These are phyloP conservation scores for Panagrolaimus sp. DNA, from an alignment of 1,140 invertebrate species.

Conservation along the genomic window DNA sequence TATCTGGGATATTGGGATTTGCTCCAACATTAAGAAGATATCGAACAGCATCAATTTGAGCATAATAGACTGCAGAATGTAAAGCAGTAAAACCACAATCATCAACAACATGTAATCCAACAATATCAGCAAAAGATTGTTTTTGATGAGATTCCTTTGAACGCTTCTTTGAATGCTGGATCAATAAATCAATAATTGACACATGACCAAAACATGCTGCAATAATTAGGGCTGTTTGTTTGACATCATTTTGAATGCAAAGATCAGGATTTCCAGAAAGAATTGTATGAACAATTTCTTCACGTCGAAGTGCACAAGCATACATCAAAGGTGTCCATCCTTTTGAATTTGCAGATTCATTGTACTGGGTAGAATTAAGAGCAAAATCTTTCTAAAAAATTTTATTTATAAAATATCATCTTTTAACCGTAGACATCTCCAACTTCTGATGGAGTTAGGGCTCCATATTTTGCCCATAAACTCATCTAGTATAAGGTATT, in stretches of 20 bases:
- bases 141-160: neutral
- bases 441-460: too few relatives aligned
- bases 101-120: neutral
- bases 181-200: neutral
- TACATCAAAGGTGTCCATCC: conserved; percentile 11
- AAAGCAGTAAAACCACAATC: conserved; percentile 2
- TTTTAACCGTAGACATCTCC: too few relatives aligned
- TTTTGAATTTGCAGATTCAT: too few relatives aligned
- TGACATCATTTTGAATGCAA: neutral
- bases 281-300: neutral
- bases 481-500: too few relatives aligned
- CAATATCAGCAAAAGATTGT: neutral
- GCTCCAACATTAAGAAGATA: conserved; percentile 1
- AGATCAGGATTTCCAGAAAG: neutral
- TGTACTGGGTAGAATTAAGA: too few relatives aligned
- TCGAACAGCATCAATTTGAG: neutral
- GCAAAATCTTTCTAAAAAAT: too few relatives aligned
- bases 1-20: neutral
- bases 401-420: too few relatives aligned
- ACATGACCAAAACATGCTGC: neutral
- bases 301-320: neutral
- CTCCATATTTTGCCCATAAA: too few relatives aligned
- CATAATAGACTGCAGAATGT: conserved; percentile 8
- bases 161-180: neutral
- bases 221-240: neutral